Conservation (phyloP, 2,797 vertebrate species). For the Galago senegalensis region DNA sequence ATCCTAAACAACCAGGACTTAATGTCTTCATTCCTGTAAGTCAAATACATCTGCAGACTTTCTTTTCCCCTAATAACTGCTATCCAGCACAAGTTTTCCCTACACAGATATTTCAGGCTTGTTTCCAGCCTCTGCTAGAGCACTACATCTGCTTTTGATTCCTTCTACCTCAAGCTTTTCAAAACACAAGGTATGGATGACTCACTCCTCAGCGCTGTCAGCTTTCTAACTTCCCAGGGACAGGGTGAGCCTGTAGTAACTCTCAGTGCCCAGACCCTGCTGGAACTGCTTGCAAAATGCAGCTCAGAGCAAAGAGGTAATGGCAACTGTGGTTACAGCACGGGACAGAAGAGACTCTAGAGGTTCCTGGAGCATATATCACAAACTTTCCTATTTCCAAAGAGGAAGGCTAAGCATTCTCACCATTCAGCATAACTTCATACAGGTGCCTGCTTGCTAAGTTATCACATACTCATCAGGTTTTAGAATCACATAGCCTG, state of each 20-base stretch:
- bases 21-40: neutral
- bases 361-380: neutral
- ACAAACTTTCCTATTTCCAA: neutral
- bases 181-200: neutral
- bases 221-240: neutral
- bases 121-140: slow-evolving; percentile 50
- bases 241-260: neutral
- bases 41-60: neutral
- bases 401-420: neutral
- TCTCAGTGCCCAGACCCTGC: neutral
- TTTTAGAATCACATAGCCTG: neutral
- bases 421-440: neutral
- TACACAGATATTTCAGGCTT: slow-evolving; percentile 27
- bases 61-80: neutral
- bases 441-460: neutral
- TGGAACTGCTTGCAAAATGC: neutral
- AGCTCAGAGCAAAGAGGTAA: neutral
- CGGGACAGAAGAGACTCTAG: neutral
- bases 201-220: neutral
- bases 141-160: slow-evolving; percentile 60
- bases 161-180: slow-evolving; percentile 18
- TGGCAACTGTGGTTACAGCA: neutral
- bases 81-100: neutral
- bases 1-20: slow-evolving; percentile 26
- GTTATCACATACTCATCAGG: rapidly evolving